Evolutionary conservation across 2,888 invertebrate species (phyloP), one percentile per base, ranked within the genome.

Genomic region (Silvanus unidentatus): DNA sequence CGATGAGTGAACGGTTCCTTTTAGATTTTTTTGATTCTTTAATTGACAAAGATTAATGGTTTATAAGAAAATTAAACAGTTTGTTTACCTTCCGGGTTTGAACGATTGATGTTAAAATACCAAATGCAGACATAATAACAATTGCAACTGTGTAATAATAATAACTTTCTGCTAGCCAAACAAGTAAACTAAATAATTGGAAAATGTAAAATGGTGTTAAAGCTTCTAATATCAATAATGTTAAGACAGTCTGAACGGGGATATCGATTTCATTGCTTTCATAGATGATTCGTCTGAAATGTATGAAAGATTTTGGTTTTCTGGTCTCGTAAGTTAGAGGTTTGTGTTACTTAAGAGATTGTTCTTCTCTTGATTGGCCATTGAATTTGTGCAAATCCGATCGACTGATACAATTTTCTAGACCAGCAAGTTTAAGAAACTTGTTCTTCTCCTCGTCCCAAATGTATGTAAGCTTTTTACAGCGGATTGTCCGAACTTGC

Each of bases 171-270:
- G 84, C 77, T 40, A 89, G 78, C 96, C 96, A 96, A 39, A 96
- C 79, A 9, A 81, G 77, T 50, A 91, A 85, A 32, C 93, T 93
- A 74, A 93, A 92, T 51, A 94, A 69, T 80, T 96, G 95, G 76
- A 96, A 96, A 64, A 95, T 84, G 74, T 95, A 96, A 75, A 95
- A 96, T 3, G 96, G 95, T 66, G 94, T 93, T 59, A 95, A 79
- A n/a, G 88, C 85, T 70, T 93, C 93, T 50, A 90, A 73, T 11
- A 87, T 77, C 1, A 92, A 73, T 2, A 93, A 75, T 0, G 82
- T 83, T 50, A 82, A 65, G 39, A 89, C 75, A 42, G 83, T 79
- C 63, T 86, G 82, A 10, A 90, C 80, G 1, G 89, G 88, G 28
- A 94, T 85, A 47, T 81, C 79, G 57, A 93, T 93, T 70, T 88